phyloP scores from a whole-genome alignment of 2,888 invertebrate genomes.

The Plutella xylostella region DNA sequence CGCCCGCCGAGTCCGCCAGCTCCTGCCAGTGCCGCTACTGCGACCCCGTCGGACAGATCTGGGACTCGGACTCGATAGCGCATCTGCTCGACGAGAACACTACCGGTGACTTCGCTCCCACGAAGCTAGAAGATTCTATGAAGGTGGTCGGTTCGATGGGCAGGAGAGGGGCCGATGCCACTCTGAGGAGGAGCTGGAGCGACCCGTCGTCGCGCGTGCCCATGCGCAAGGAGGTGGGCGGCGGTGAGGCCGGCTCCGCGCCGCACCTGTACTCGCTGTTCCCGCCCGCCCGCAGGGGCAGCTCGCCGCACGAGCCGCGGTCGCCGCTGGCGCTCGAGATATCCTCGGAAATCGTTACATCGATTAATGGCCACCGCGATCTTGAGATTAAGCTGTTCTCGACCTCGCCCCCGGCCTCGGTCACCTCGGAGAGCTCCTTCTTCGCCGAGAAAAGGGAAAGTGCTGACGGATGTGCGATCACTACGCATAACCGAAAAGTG shows the following conservation, averaged over 20 bases:
- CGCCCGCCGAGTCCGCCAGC: constrained; percentile 58
- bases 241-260: constrained; percentile 47
- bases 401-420: constrained; percentile 64
- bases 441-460: constrained; percentile 64
- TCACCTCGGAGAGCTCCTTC: constrained; percentile 57
- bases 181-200: constrained; percentile 73
- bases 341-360: constrained; percentile 82
- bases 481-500: constrained; percentile 47
- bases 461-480: constrained; percentile 53
- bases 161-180: constrained; percentile 48
- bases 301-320: constrained; percentile 47
- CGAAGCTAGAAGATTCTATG: constrained; percentile 62
- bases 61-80: constrained; percentile 76
- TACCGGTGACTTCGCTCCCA: constrained; percentile 57
- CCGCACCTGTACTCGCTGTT: constrained; percentile 61
- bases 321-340: constrained; percentile 72
- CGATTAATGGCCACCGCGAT: constrained; percentile 81
- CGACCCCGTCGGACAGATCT: constrained; percentile 79
- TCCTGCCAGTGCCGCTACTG: constrained; percentile 81
- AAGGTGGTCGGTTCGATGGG: constrained; percentile 59
- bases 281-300: constrained; percentile 49
- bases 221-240: constrained; percentile 45
- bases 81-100: constrained; percentile 61
- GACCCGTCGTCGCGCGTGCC: constrained; percentile 67
- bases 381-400: constrained; percentile 84